phyloP scores from a whole-genome alignment of 2,888 invertebrate genomes.

The Acholoe squamosa region DNA sequence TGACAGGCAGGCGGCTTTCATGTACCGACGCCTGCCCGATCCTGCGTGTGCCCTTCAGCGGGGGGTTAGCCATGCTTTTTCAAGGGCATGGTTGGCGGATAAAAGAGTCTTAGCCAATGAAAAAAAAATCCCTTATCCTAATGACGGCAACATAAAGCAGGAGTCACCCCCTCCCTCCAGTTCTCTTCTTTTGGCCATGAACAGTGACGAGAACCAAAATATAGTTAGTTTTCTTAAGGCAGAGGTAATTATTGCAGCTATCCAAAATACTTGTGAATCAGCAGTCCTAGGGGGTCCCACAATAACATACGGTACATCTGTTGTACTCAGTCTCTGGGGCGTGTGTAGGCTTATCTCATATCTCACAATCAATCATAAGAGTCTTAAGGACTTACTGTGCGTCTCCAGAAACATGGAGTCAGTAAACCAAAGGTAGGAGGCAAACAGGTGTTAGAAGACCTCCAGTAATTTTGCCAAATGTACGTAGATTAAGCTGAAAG shows the following conservation, averaged over 20 bases:
- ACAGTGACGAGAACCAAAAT: neutral
- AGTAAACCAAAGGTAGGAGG: no score
- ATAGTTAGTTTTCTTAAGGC: neutral
- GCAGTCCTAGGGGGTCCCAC: neutral
- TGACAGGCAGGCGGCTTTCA: constrained; percentile 20
- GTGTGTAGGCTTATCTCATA: no score
- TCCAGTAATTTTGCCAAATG: no score
- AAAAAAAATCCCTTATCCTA: neutral
- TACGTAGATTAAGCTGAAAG: no score
- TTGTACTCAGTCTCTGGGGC: no score
- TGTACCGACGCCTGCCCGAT: neutral
- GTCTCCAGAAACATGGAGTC: no score
- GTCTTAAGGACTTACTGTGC: no score
- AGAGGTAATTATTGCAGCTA: no score
- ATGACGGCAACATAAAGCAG: neutral
- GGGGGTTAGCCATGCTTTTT: neutral
- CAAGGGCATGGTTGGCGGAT: neutral
- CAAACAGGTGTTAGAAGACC: no score
- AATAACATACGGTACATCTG: no score
- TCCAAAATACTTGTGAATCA: no score
- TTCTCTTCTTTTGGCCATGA: neutral
- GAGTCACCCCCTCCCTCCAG: neutral
- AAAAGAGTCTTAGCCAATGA: neutral
- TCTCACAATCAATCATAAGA: neutral
- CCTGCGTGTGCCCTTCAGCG: constrained; percentile 28